phyloP scores from a whole-genome alignment of 2,113 vertebrate species.

The Pelvicachromis taeniatus region DNA sequence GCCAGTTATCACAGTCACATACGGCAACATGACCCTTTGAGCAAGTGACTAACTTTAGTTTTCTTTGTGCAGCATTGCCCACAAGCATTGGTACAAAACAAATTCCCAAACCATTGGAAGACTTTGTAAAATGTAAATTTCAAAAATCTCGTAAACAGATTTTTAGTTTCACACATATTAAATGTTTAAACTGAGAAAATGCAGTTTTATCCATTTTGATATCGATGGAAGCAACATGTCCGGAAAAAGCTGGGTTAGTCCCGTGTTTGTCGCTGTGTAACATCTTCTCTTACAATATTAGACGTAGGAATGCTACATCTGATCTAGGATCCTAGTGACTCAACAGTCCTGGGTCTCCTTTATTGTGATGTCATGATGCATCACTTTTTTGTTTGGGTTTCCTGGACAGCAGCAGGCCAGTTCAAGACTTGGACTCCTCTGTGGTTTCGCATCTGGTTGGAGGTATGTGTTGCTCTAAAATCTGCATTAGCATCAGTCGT shows the following conservation, averaged over 20 bases:
- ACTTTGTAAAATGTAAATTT: not conserved
- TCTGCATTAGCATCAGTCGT: not conserved
- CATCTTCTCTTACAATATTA: not conserved
- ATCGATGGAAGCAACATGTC: not conserved
- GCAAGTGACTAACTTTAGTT: not conserved
- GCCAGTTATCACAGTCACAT: not conserved
- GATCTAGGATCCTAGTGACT: not conserved
- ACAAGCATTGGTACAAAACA: no score
- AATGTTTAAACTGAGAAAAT: not conserved
- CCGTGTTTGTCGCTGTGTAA: accelerated
- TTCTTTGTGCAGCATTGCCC: no score
- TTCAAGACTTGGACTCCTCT: not conserved
- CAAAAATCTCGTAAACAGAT: not conserved
- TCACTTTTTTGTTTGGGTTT: not conserved
- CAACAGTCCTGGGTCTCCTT: not conserved
- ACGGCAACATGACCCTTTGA: not conserved
- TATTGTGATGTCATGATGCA: not conserved
- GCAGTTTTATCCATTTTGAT: not conserved
- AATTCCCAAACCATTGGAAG: not conserved
- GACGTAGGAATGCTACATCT: not conserved
- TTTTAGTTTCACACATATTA: not conserved
- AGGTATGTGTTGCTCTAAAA: not conserved
- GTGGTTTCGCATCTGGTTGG: not conserved
- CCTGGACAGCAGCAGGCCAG: not conserved
- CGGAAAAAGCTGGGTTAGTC: not conserved